Evolutionary conservation across 2,888 invertebrate genomes (phyloP).

Genomic region (Myopa tessellatipennis): DNA sequence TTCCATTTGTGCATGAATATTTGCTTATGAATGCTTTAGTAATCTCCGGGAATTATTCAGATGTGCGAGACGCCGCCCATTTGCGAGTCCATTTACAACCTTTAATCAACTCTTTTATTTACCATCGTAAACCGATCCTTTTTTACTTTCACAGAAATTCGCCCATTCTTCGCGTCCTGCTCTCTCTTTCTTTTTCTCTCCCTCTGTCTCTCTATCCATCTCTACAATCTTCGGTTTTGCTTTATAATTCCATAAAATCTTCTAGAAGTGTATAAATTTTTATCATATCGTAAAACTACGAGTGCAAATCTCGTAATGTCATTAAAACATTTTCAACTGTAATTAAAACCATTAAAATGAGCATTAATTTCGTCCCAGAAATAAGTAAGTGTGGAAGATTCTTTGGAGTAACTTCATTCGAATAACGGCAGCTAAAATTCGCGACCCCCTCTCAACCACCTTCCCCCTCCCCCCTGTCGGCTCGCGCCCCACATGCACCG

Average conservation of each 20-base stretch:
- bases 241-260: not conserved
- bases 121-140: not conserved
- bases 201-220: not conserved
- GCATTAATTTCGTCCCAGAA: constrained; percentile 45
- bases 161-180: not conserved
- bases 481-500: not conserved
- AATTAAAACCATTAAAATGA: constrained; percentile 49
- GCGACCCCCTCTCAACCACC: not conserved
- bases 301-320: constrained; percentile 47
- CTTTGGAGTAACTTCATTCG: not conserved
- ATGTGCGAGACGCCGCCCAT: not conserved
- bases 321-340: constrained; percentile 48
- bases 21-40: no score
- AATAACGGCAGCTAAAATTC: not conserved
- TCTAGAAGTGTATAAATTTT: constrained; percentile 25
- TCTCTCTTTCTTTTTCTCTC: not conserved
- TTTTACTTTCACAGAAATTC: not conserved
- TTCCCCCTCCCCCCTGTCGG: no score
- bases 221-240: not conserved
- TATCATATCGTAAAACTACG: constrained; percentile 40
- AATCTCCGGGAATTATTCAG: no score
- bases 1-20: no score
- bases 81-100: not conserved
- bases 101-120: not conserved
- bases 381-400: not conserved